phyloP scores from a whole-genome alignment of 2,888 invertebrate genomes.

The Chromoteleia sp. region DNA sequence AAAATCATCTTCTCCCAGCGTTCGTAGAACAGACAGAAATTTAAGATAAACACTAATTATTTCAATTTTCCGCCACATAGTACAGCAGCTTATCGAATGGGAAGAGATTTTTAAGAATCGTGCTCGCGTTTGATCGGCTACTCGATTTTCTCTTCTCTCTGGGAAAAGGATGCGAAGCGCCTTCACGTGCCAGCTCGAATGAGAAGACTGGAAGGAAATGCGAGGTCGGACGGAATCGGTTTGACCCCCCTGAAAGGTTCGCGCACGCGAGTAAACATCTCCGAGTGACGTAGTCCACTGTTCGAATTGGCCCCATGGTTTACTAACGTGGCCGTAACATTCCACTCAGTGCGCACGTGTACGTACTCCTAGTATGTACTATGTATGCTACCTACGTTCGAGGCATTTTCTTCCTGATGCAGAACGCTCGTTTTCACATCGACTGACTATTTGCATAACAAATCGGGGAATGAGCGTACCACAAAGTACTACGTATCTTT shows the following conservation, averaged over 20 bases:
- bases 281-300: conserved; percentile 66
- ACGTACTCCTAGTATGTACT: conserved; percentile 52
- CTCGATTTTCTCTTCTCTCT: conserved; percentile 70
- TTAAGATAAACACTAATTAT: conserved; percentile 5
- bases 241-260: conserved; percentile 78
- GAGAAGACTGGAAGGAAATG: conserved; percentile 76
- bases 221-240: conserved; percentile 79
- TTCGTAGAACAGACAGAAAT: too few relatives aligned
- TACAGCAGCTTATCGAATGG: conserved; percentile 11
- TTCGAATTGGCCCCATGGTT: conserved; percentile 67
- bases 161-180: conserved; percentile 71
- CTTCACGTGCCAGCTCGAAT: conserved; percentile 71
- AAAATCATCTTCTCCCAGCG: too few relatives aligned
- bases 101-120: conserved; percentile 36
- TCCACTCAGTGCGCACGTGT: conserved; percentile 52
- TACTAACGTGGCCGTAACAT: conserved; percentile 62
- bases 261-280: conserved; percentile 80
- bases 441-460: conserved; percentile 67
- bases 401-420: conserved; percentile 61
- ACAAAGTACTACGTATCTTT: conserved; percentile 61
- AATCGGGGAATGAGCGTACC: conserved; percentile 51
- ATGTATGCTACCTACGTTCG: conserved; percentile 68
- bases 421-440: conserved; percentile 66
- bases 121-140: conserved; percentile 69
- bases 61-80: conserved; percentile 9